phyloP scores from a whole-genome alignment of 2,797 vertebrate genomes.

The Gobio occitaniae region DNA sequence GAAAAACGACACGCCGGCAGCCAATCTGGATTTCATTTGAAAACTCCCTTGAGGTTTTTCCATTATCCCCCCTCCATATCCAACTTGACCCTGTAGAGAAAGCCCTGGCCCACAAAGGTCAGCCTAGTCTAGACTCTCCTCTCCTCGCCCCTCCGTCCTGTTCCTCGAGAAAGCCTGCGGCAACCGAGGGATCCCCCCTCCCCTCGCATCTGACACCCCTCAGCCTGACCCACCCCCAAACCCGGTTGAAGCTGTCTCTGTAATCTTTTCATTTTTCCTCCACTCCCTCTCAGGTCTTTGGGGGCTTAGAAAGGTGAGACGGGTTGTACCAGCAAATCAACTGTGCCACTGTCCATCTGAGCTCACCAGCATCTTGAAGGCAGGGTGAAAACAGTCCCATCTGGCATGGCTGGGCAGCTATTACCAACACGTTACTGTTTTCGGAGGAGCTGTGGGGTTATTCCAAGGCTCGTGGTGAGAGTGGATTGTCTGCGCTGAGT shows the following conservation, averaged over 20 bases:
- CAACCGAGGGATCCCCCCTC: slow-evolving; percentile 63
- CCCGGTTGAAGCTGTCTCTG: slow-evolving; percentile 72
- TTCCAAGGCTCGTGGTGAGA: slow-evolving; percentile 38
- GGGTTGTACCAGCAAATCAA: slow-evolving; percentile 76
- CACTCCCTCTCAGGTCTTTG: slow-evolving; percentile 77
- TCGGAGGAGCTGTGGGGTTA: slow-evolving; percentile 43
- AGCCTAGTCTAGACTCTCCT: slow-evolving; percentile 83
- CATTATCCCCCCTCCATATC: slow-evolving; percentile 86
- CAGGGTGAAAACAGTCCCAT: slow-evolving; percentile 60
- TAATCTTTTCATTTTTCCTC: slow-evolving; percentile 83
- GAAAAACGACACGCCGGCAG: slow-evolving; percentile 76
- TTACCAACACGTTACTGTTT: slow-evolving; percentile 57
- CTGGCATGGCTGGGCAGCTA: slow-evolving; percentile 51
- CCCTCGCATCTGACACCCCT: slow-evolving; percentile 66
- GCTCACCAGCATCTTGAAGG: slow-evolving; percentile 60
- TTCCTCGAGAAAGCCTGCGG: slow-evolving; percentile 71
- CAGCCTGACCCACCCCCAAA: slow-evolving; percentile 60
- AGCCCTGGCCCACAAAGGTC: slow-evolving; percentile 86
- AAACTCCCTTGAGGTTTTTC: slow-evolving; percentile 88
- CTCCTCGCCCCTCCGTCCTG: slow-evolving; percentile 72
- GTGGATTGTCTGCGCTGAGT: slow-evolving; percentile 27
- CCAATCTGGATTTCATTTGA: slow-evolving; percentile 83
- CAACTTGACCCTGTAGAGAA: slow-evolving; percentile 81
- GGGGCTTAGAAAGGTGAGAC: slow-evolving; percentile 73
- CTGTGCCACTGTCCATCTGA: slow-evolving; percentile 73